phyloP scores from a whole-genome alignment of 2,888 invertebrate species.

The Clivina fossor region DNA sequence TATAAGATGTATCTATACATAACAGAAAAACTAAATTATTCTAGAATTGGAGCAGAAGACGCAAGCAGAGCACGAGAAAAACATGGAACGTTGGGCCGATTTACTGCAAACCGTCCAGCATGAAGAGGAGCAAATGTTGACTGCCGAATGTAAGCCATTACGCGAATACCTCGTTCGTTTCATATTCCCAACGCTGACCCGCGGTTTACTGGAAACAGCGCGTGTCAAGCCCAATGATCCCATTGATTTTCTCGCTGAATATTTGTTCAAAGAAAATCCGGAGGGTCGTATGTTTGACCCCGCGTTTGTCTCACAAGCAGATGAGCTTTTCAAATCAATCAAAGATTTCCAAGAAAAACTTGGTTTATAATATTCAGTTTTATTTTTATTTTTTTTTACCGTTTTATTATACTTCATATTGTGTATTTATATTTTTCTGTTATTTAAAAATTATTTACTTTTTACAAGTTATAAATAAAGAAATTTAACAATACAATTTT shows the following conservation, averaged over 20 bases:
- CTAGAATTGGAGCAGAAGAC: conserved; percentile 44
- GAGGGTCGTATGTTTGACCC: conserved; percentile 71
- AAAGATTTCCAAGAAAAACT: conserved; percentile 53
- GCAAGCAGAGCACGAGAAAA: conserved; percentile 47
- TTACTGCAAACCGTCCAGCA: conserved; percentile 64
- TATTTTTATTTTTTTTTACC: no score
- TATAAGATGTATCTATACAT: no score
- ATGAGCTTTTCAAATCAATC: conserved; percentile 56
- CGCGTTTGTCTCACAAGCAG: conserved; percentile 62
- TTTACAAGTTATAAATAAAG: no score
- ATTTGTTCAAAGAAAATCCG: conserved; percentile 68
- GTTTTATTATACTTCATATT: no score
- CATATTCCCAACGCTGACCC: conserved; percentile 76
- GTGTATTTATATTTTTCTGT: no score
- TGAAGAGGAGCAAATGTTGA: conserved; percentile 72
- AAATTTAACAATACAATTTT: no score
- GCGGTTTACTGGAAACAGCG: conserved; percentile 73
- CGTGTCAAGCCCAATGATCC: conserved; percentile 75
- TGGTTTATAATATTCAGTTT: no score
- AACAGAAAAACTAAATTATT: neutral
- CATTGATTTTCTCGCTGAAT: conserved; percentile 74
- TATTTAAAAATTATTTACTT: no score
- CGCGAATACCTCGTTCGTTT: conserved; percentile 74
- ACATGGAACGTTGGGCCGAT: conserved; percentile 57
- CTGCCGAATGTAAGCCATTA: conserved; percentile 70